Conservation (phyloP, 2,113 vertebrate species). For the Calypte anna region DNA sequence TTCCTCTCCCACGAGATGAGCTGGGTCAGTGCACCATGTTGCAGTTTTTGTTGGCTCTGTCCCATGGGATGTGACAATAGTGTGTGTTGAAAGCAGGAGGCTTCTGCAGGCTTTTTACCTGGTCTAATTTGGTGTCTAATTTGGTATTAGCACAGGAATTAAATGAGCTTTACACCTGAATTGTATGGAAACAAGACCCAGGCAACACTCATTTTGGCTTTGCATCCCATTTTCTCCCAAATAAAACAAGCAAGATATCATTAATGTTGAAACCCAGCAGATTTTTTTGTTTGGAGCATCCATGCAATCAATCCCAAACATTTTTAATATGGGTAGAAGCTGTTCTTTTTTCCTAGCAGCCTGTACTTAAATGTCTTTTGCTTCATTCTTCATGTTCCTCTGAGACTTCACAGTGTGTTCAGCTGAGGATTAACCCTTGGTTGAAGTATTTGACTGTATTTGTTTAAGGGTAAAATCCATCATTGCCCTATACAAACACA, state of each 20-base stretch:
- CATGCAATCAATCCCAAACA: not conserved
- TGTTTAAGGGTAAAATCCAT: not conserved
- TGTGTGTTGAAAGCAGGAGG: not conserved
- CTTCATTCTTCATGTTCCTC: not conserved
- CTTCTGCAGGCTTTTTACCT: not conserved
- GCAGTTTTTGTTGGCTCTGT: not conserved
- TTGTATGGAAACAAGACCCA: not conserved
- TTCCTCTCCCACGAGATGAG: not conserved
- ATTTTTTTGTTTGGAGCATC: not conserved
- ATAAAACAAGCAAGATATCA: not conserved
- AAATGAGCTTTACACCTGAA: not conserved
- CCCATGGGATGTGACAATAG: not conserved
- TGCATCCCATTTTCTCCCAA: not conserved
- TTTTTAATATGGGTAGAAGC: not conserved
- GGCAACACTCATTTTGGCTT: not conserved
- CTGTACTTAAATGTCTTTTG: not conserved
- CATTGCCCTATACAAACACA: not conserved
- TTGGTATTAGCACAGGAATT: not conserved
- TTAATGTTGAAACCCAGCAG: not conserved
- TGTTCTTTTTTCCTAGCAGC: not conserved
- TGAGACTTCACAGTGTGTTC: not conserved
- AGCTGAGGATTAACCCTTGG: not conserved
- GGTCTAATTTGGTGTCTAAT: not conserved
- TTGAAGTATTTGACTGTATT: not conserved
- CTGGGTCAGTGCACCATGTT: not conserved